Evolutionary conservation across 2,888 invertebrate species (phyloP).

Genomic region (Philaethria dido): DNA sequence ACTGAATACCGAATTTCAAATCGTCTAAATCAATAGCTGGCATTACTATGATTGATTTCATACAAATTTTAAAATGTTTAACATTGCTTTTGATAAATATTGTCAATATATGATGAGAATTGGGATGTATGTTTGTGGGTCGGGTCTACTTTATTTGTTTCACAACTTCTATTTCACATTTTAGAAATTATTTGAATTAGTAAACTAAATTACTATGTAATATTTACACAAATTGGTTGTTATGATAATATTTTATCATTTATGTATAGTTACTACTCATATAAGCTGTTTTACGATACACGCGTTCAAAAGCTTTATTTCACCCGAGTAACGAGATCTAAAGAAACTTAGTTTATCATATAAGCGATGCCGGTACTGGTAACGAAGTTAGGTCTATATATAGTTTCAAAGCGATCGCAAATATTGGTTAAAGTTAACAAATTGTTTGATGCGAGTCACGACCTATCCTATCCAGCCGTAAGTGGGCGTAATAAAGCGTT

Average conservation of each 20-base stretch:
- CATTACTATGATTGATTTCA: constrained; percentile 22
- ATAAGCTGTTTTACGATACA: neutral
- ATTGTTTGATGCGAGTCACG: constrained; percentile 40
- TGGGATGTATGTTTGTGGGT: neutral
- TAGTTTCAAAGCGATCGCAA: constrained; percentile 30
- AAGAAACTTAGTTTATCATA: constrained; percentile 9
- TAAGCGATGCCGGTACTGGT: neutral
- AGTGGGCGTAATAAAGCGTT: constrained; percentile 35
- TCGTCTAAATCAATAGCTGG: constrained; percentile 20
- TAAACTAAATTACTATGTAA: neutral
- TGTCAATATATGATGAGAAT: neutral
- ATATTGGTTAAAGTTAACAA: constrained; percentile 39
- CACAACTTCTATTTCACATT: too few species aligned
- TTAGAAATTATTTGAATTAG: too few species aligned
- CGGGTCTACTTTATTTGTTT: neutral
- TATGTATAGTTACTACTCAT: neutral
- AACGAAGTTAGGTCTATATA: constrained; percentile 5
- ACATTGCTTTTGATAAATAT: constrained; percentile 2
- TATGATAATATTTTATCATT: neutral
- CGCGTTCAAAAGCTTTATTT: neutral
- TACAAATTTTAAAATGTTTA: constrained; percentile 10
- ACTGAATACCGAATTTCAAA: constrained; percentile 23
- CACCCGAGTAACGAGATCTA: neutral
- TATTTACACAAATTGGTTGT: too few species aligned
- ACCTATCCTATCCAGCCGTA: constrained; percentile 39